Percentiles rank a stretch among this genome's conserved stretches.
phyloP scores from a whole-genome alignment of 1,140 invertebrate genomes.

The Lerema accius region DNA sequence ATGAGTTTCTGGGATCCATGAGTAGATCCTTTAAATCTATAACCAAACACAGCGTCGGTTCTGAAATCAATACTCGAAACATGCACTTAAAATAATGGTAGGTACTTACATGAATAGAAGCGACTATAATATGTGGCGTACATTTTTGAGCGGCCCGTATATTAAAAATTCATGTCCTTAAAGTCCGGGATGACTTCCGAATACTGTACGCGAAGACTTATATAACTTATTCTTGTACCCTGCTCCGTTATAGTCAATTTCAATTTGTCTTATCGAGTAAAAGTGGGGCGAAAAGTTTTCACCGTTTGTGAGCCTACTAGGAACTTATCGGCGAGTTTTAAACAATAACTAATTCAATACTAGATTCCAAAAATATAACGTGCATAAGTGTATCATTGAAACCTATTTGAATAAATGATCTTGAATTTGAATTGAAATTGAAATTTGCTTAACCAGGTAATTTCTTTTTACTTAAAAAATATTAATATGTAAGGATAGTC shows the following conservation, averaged over 20 bases:
- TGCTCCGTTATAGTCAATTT: constrained; percentile 45
- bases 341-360: no score
- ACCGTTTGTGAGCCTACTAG: not conserved
- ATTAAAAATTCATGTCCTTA: constrained; percentile 70
- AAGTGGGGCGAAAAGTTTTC: constrained; percentile 31
- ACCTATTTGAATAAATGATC: no score
- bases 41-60: no score
- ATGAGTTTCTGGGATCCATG: no score
- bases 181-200: constrained; percentile 47
- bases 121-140: constrained; percentile 46
- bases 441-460: no score
- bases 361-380: no score
- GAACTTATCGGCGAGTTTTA: constrained; percentile 1
- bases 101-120: constrained; percentile 41
- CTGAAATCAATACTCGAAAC: constrained; percentile 46
- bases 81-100: constrained; percentile 71
- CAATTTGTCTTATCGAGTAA: constrained; percentile 45
- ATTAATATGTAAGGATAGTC: no score
- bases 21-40: no score
- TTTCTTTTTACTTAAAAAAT: no score
- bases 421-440: no score
- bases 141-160: constrained; percentile 51
- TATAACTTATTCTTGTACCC: constrained; percentile 54
- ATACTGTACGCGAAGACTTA: constrained; percentile 36
- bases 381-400: no score